Percentiles rank a stretch among this genome's conserved stretches.
These are phyloP conservation scores for Alouatta palliata DNA, from an alignment of 2,113 vertebrate species.

Conservation along the genomic window DNA sequence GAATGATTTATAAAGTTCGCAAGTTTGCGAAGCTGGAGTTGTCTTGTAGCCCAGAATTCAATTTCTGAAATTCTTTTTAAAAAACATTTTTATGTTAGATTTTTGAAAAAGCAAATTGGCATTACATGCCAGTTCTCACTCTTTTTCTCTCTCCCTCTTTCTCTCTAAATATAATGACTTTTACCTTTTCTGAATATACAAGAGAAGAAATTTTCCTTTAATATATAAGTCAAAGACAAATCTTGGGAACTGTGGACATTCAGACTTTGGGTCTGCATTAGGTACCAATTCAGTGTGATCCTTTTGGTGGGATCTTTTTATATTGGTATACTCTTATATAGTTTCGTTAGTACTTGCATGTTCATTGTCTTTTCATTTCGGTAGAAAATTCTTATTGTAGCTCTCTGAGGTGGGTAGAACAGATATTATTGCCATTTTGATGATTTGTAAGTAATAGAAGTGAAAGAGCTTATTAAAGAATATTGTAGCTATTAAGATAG, in stretches of 20 bases:
- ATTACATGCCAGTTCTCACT: background rate
- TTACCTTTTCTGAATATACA: slow-evolving; percentile 49
- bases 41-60: background rate
- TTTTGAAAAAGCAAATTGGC: background rate
- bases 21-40: background rate
- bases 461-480: background rate
- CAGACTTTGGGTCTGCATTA: background rate
- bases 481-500: background rate
- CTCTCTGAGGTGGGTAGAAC: background rate
- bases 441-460: background rate
- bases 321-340: background rate
- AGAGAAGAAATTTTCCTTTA: slow-evolving; percentile 37
- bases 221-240: slow-evolving; percentile 57
- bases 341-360: background rate
- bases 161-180: background rate
- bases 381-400: background rate
- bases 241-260: slow-evolving; percentile 15
- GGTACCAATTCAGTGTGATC: background rate
- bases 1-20: background rate
- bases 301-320: background rate
- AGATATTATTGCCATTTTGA: background rate
- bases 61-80: background rate
- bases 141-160: background rate
- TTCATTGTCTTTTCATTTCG: slow-evolving; percentile 2
- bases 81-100: background rate